Percentiles rank a stretch among this genome's conserved stretches.
Conservation (phyloP, 2,888 invertebrate genomes). For the Drosophila stalkeri region DNA sequence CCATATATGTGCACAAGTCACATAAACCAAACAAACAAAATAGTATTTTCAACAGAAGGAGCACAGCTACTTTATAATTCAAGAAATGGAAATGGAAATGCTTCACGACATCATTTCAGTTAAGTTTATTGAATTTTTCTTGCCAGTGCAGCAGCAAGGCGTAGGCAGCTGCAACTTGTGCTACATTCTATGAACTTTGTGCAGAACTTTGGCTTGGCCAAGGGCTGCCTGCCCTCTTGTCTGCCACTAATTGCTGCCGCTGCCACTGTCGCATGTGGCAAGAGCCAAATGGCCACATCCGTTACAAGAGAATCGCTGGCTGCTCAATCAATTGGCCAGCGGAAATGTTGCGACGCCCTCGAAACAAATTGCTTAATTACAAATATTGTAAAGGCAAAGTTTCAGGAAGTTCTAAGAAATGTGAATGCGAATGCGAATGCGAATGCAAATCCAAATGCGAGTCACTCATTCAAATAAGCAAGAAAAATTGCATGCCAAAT, state of each 20-base stretch:
- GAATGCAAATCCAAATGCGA: slow-evolving; percentile 43
- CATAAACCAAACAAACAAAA: slow-evolving; percentile 14
- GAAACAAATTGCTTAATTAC: slow-evolving; percentile 77
- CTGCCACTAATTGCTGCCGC: slow-evolving; percentile 58
- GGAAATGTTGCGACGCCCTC: slow-evolving; percentile 67
- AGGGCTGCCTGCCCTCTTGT: slow-evolving; percentile 17
- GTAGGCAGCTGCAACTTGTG: background rate
- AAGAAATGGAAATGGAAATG: background rate
- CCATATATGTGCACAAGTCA: slow-evolving; percentile 8
- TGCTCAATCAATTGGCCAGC: slow-evolving; percentile 67
- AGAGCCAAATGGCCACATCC: slow-evolving; percentile 66
- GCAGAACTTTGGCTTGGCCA: slow-evolving; percentile 25
- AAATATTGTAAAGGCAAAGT: slow-evolving; percentile 56
- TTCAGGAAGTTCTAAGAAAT: slow-evolving; percentile 61
- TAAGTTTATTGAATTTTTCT: background rate
- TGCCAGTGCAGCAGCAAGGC: background rate
- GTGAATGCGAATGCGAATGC: slow-evolving; percentile 31
- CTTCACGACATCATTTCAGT: background rate
- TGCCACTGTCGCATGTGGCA: slow-evolving; percentile 32
- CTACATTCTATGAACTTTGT: slow-evolving; percentile 34
- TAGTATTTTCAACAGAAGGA: background rate
- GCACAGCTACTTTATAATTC: background rate
- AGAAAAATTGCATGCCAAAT: slow-evolving; percentile 75
- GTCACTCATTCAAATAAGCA: slow-evolving; percentile 71
- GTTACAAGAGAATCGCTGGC: slow-evolving; percentile 41